Base-by-base conservation (phyloP, 2,113 vertebrate genomes). In the Prietella phreatophila region DNA sequence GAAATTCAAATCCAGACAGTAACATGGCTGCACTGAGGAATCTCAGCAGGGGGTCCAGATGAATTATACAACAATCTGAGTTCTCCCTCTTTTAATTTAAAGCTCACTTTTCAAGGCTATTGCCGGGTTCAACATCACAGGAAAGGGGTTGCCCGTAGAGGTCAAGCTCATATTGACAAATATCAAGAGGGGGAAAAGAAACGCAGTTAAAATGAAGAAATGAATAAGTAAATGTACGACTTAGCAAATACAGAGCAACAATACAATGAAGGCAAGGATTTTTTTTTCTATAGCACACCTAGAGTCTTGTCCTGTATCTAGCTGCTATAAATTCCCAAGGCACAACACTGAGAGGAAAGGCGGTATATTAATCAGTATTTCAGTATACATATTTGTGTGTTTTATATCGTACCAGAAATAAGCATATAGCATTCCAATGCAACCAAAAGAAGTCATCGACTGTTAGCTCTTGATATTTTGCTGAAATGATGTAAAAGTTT, bases 41-140 rank as follows among this genome's bases (percentile, higher is more conserved):
- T 89, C 94, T 93, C 93, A 5, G 92, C 92, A 42, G 95, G 95
- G 93, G 91, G 92, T 92, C 90, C 75, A 36, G 92, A 95, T 95
- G 93, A 95, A 96, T 96, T 95, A 95, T 94, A 95, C 92, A 96
- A 94, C 94, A 94, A 95, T 94, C 93, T 94, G 94, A 94, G 93
- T 94, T 94, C 92, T 92, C 90, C 90, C 93, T 92, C 90, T 90
- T 94, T 94, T 95, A 93, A 95, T 95, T 94, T 94, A 96, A 95
- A 93, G 93, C 93, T 92, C 91, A 92, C 91, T 94, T 94, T 95
- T 95, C 93, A 95, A 95, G 94, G 94, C 93, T 92, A 92, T 92
- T 61, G 90, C 91, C 55, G 50, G 87, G 91, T 92, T 88, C 67
- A 83, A 89, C 94, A 93, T 94, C 94, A 94, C 90, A 94, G 90